Conservation (phyloP, 1,140 invertebrate genomes). For the Maniola jurtina region DNA sequence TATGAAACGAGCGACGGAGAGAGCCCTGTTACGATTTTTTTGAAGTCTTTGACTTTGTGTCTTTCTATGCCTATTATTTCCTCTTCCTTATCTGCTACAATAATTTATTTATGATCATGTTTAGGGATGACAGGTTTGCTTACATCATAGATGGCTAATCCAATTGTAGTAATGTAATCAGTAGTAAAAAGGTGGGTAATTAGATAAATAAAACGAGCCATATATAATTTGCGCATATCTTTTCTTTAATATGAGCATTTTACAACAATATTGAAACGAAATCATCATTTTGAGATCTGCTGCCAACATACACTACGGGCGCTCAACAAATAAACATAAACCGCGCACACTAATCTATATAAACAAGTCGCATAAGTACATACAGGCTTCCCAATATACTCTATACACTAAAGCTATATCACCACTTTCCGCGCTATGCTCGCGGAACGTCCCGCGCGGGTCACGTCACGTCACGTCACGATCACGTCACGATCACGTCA, state of each 20-base stretch:
- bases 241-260: constrained; percentile 78
- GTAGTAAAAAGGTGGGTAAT: not conserved
- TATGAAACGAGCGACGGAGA: too few species aligned
- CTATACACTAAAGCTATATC: constrained; percentile 77
- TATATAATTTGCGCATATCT: constrained; percentile 72
- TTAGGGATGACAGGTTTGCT: too few species aligned
- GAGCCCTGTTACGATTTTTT: too few species aligned
- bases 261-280: constrained; percentile 79
- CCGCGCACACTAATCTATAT: constrained; percentile 77
- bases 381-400: constrained; percentile 72
- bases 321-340: constrained; percentile 77
- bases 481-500: too few species aligned
- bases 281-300: constrained; percentile 77
- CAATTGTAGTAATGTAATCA: too few species aligned
- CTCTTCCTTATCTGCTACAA: too few species aligned
- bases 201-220: constrained; percentile 44
- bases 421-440: constrained; percentile 62
- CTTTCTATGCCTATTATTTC: too few species aligned
- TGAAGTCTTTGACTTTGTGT: too few species aligned
- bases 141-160: too few species aligned
- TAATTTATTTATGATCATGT: too few species aligned
- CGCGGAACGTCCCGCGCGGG: constrained; percentile 46
- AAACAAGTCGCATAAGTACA: constrained; percentile 78
- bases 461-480: not conserved
- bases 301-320: constrained; percentile 77